Evolutionary conservation across 2,797 vertebrate genomes (phyloP).

Genomic region (Sparus aurata): DNA sequence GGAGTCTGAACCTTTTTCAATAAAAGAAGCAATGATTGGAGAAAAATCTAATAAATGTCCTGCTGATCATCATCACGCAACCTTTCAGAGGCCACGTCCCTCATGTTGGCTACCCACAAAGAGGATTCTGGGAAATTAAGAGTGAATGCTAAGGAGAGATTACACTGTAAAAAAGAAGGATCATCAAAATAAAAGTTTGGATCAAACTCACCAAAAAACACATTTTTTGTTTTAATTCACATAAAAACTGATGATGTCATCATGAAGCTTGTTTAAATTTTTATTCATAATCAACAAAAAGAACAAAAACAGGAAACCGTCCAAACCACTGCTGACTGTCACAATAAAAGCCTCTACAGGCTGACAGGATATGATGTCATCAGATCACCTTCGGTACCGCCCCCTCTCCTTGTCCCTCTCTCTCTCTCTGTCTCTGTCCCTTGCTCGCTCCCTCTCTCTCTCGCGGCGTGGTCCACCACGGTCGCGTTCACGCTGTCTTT

Average conservation of each 20-base stretch:
- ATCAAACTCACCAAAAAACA: constrained; percentile 12
- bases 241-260: constrained; percentile 45
- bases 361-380: constrained; percentile 27
- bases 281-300: constrained; percentile 14
- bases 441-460: constrained; percentile 86
- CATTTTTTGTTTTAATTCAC: constrained; percentile 32
- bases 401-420: constrained; percentile 92
- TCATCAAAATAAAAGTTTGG: constrained; percentile 28
- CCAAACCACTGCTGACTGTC: constrained; percentile 6
- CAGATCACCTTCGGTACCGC: constrained; percentile 91
- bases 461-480: constrained; percentile 65
- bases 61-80: neutral
- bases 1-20: constrained; percentile 29
- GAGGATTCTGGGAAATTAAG: constrained; percentile 30
- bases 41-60: neutral
- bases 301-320: constrained; percentile 14
- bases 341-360: constrained; percentile 45
- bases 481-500: constrained; percentile 91
- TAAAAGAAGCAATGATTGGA: constrained; percentile 24
- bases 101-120: neutral
- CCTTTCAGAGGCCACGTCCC: neutral
- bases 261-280: neutral
- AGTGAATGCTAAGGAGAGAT: neutral
- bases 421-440: constrained; percentile 92
- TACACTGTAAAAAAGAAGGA: neutral